These are phyloP conservation scores for Montipora capitata DNA, from an alignment of 92 coral and sea anemone genomes.

Conservation along the genomic window DNA sequence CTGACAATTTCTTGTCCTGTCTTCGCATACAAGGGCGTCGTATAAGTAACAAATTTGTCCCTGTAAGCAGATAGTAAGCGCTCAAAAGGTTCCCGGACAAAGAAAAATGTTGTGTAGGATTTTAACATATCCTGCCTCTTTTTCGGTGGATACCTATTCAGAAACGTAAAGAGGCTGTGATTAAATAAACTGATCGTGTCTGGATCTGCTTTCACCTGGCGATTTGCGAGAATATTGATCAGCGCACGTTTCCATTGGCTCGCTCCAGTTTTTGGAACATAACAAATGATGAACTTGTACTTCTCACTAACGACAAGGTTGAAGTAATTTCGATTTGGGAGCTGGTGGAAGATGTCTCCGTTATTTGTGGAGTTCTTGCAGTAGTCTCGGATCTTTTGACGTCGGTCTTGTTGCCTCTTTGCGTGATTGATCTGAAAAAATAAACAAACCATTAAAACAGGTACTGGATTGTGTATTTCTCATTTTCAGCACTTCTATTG, in stretches of 20 bases:
- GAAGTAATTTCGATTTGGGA: conserved; percentile 29
- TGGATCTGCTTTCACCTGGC: neutral
- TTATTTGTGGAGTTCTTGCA: conserved; percentile 25
- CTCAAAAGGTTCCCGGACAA: conserved; percentile 48
- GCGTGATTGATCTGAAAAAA: conserved; percentile 11
- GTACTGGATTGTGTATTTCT: no score
- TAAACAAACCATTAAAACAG: neutral
- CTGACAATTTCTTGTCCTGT: neutral
- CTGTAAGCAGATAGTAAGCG: conserved; percentile 30
- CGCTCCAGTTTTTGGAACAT: conserved; percentile 50
- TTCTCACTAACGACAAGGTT: conserved; percentile 49
- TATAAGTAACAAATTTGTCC: conserved; percentile 35
- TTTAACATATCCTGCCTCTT: conserved; percentile 16
- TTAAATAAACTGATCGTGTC: conserved; percentile 23
- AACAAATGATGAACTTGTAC: conserved; percentile 44
- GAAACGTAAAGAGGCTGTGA: conserved; percentile 8
- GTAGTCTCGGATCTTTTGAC: conserved; percentile 15
- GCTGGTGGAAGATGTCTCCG: conserved; percentile 7
- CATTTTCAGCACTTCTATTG: no score
- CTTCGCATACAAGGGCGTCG: conserved; percentile 6
- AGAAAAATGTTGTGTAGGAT: conserved; percentile 24
- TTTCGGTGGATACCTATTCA: neutral
- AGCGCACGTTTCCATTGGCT: conserved; percentile 45
- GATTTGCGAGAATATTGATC: conserved; percentile 20
- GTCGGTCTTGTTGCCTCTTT: conserved; percentile 29